Base-by-base conservation (phyloP, 2,113 vertebrate species). In the Calyptommatus sinebrachiatus region DNA sequence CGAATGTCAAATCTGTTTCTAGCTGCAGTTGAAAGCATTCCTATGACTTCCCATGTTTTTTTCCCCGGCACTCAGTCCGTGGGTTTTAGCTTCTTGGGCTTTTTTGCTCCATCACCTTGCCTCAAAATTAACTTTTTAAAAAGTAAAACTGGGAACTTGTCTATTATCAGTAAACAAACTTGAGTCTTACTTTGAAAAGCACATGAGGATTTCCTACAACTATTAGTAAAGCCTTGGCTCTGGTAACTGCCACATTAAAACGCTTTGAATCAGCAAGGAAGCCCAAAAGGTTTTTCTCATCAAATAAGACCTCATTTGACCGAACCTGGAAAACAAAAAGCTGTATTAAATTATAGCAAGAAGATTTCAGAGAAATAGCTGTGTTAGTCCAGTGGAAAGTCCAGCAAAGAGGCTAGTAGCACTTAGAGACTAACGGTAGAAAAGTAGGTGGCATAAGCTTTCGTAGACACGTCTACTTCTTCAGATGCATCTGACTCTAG, bases 241-340 rank as follows among this genome's bases (percentile, higher is more conserved):
- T 95, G 14, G 97, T 99, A 90, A 99, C 83, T 7, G 98, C 98
- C 31, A 99, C 98, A 1, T 98, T 99, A 88, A 99, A 99, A 81
- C 98, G 96, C 86, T 98, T 99, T 3, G 97, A 95, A 87, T 98
- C 97, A 73, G 94, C 89, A 41, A 99, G 92, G 86, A 99, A 99
- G 71, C 97, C 97, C 82, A 99, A 92, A 3, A 57, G 80, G 3
- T 78, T 88, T 57, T 93, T 94, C 65, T 97, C 96, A 22, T 95
- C 94, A 83, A 90, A 77, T 4, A 87, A 7, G 0, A 84, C 91
- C 88, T 98, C 96, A 63, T 92, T 96, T 62, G 97, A 98, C 6
- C 98, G 95, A 3, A 99, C 98, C 98, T 99, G 76, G 67, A 87
- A 90, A 45, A n/a, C 31, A 84, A 71, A 1, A 76, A 87, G 70